Percentiles rank a stretch among this genome's conserved stretches.
phyloP scores from a whole-genome alignment of 2,888 invertebrate genomes.

The Ypsolopha sequella region DNA sequence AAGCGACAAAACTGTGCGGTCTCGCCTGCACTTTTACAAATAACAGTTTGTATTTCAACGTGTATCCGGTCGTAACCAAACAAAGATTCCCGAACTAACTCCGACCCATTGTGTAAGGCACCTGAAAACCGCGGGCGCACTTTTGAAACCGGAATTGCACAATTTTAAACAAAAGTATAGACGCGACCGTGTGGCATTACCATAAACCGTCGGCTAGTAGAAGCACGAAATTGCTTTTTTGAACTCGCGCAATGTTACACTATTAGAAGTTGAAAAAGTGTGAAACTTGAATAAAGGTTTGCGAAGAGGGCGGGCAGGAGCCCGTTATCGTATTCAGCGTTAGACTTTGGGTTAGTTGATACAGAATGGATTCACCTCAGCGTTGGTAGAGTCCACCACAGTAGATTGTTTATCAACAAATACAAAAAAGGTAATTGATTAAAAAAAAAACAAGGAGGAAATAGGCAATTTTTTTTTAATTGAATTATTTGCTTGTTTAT shows the following conservation, averaged over 20 bases:
- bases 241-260: slow-evolving; percentile 58
- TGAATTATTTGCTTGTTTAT: no score
- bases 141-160: slow-evolving; percentile 54
- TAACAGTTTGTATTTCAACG: slow-evolving; percentile 21
- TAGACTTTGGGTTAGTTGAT: slow-evolving; percentile 27
- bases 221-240: slow-evolving; percentile 61
- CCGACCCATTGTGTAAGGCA: slow-evolving; percentile 41
- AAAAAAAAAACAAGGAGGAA: no score
- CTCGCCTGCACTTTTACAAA: slow-evolving; percentile 1
- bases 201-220: slow-evolving; percentile 50
- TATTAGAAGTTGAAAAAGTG: slow-evolving; percentile 43
- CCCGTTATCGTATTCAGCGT: slow-evolving; percentile 40
- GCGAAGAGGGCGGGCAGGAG: slow-evolving; percentile 22
- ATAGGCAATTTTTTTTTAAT: no score
- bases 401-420: background rate
- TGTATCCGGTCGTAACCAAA: slow-evolving; percentile 30
- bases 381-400: slow-evolving; percentile 7
- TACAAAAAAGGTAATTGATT: background rate
- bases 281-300: slow-evolving; percentile 50
- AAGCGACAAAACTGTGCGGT: background rate
- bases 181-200: slow-evolving; percentile 44
- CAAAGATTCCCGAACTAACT: slow-evolving; percentile 54
- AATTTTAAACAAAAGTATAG: slow-evolving; percentile 62
- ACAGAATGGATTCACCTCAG: slow-evolving; percentile 25
- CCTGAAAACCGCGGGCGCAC: slow-evolving; percentile 50